Conservation (phyloP, 1,140 invertebrate genomes). For the Neelides sp. region DNA sequence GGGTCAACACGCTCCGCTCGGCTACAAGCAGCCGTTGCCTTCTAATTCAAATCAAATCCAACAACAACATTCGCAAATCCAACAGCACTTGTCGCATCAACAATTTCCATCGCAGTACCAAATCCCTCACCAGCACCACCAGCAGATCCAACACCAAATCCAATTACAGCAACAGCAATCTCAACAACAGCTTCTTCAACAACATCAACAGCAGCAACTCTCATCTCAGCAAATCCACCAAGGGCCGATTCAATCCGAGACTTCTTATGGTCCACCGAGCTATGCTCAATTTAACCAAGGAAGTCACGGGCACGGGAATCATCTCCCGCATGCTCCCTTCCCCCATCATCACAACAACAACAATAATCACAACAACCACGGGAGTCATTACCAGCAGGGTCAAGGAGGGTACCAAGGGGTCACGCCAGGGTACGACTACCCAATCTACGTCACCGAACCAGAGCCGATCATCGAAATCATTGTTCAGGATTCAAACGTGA, state of each 20-base stretch:
- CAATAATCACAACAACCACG: background rate
- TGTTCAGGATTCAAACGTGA: constrained; percentile 74
- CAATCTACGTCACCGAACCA: constrained; percentile 42
- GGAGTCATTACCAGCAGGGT: background rate
- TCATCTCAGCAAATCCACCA: background rate
- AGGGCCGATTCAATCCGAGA: background rate
- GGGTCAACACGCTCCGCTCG: too few species aligned
- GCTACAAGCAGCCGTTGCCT: background rate
- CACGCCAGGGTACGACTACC: constrained; percentile 4
- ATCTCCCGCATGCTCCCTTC: background rate
- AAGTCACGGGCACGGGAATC: background rate
- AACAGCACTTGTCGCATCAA: background rate
- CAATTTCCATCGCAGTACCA: background rate
- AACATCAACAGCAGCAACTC: background rate
- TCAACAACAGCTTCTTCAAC: background rate
- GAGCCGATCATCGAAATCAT: constrained; percentile 84
- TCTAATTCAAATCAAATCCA: background rate
- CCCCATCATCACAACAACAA: background rate
- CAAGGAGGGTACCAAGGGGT: background rate
- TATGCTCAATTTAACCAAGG: background rate
- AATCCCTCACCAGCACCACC: background rate
- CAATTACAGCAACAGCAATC: background rate
- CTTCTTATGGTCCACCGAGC: background rate
- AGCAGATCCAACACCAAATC: background rate
- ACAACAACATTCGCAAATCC: background rate